Evolutionary conservation across 92 coral and sea anemone species (phyloP).

Genomic region (Chrysogorgia sp.): DNA sequence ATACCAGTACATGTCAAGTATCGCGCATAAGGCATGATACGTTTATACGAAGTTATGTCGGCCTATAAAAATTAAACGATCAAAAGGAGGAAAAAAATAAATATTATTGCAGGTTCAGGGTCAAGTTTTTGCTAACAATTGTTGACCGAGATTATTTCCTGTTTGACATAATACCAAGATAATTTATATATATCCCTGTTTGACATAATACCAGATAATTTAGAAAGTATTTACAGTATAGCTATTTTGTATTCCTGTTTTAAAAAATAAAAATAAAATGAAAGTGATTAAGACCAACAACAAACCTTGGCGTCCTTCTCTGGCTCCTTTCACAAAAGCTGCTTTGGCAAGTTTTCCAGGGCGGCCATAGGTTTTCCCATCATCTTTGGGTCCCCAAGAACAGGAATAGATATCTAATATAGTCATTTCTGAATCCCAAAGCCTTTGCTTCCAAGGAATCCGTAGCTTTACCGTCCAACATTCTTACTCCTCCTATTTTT

Average conservation of each 20-base stretch:
- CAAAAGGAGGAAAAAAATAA: too few species aligned
- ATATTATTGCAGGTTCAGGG: too few species aligned
- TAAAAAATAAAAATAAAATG: constrained; percentile 1
- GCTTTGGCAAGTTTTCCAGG: constrained; percentile 83
- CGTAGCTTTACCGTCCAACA: constrained; percentile 95
- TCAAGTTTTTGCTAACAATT: too few species aligned
- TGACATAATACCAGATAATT: background rate
- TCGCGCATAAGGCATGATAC: too few species aligned
- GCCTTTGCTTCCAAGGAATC: constrained; percentile 86
- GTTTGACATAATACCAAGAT: too few species aligned
- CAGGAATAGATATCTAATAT: constrained; percentile 93
- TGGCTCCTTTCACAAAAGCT: constrained; percentile 82
- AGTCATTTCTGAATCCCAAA: constrained; percentile 74
- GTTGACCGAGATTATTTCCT: too few species aligned
- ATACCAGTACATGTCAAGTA: too few species aligned
- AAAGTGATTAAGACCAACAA: background rate
- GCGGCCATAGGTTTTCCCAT: constrained; percentile 94
- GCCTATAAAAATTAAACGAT: too few species aligned
- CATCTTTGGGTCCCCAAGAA: constrained; percentile 99
- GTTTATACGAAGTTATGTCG: too few species aligned
- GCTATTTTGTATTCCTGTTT: background rate
- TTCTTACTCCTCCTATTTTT: constrained; percentile 87
- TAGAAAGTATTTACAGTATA: background rate
- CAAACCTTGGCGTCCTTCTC: constrained; percentile 87
- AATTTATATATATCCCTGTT: background rate